phyloP scores from a whole-genome alignment of 1,140 invertebrate genomes.

The Drosophila pseudoobscura region DNA sequence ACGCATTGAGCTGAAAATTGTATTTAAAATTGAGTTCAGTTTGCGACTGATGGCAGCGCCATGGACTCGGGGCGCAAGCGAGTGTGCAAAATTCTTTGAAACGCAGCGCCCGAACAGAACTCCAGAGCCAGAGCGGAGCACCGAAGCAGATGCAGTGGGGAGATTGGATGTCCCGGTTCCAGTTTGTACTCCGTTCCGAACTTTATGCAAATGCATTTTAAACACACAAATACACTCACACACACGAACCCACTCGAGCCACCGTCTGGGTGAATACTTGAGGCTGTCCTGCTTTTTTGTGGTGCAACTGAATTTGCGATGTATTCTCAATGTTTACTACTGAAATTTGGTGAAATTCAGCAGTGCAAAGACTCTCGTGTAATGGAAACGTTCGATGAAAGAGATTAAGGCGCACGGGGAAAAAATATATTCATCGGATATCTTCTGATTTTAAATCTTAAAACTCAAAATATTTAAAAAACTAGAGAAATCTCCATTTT shows the following conservation, averaged over 20 bases:
- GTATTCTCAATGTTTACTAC: neutral
- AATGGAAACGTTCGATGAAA: too few relatives aligned
- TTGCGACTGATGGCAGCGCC: slow-evolving; percentile 3
- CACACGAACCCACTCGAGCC: slow-evolving; percentile 14
- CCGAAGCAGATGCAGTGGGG: slow-evolving; percentile 29
- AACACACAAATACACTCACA: slow-evolving; percentile 37
- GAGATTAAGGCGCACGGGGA: too few relatives aligned
- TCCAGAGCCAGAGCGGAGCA: slow-evolving; percentile 14
- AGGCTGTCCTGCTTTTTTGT: slow-evolving; percentile 24
- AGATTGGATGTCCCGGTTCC: slow-evolving; percentile 53
- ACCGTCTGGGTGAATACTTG: slow-evolving; percentile 10
- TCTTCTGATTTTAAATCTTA: too few relatives aligned
- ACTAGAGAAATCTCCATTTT: too few relatives aligned
- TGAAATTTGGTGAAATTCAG: neutral
- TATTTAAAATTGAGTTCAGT: slow-evolving; percentile 69
- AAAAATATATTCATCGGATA: too few relatives aligned
- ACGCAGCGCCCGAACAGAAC: slow-evolving; percentile 13
- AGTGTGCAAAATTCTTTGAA: slow-evolving; percentile 49
- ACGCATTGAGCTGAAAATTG: slow-evolving; percentile 70
- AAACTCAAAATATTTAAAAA: too few relatives aligned
- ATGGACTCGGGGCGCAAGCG: neutral
- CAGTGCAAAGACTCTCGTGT: too few relatives aligned
- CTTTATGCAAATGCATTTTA: slow-evolving; percentile 77
- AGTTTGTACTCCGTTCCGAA: slow-evolving; percentile 40
- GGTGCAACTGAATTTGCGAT: slow-evolving; percentile 34